These are phyloP conservation scores for Zelostemma sp. DNA, from an alignment of 1,140 invertebrate genomes.

Conservation along the genomic window DNA sequence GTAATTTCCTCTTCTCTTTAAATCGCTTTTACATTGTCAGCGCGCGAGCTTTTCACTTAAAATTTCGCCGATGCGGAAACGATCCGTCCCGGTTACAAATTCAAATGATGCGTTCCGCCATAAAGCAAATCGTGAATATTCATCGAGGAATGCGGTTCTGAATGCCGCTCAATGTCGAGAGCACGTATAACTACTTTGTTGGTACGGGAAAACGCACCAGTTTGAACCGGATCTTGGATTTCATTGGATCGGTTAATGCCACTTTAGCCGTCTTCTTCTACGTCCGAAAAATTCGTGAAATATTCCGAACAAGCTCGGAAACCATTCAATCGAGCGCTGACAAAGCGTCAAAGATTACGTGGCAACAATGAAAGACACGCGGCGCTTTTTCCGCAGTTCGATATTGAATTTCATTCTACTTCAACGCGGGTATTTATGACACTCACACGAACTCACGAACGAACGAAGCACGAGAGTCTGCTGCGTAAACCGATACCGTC, in stretches of 20 bases:
- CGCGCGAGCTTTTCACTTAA: too few relatives aligned
- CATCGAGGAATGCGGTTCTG: constrained; percentile 13
- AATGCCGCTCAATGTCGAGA: background rate
- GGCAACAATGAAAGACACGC: too few relatives aligned
- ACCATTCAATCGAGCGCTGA: too few relatives aligned
- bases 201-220: background rate
- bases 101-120: constrained; percentile 31
- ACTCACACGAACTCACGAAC: background rate
- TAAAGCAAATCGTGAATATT: constrained; percentile 37
- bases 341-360: too few relatives aligned
- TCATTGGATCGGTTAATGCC: too few relatives aligned
- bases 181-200: background rate
- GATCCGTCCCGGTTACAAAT: constrained; percentile 35
- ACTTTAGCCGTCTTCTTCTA: too few relatives aligned
- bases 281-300: too few relatives aligned
- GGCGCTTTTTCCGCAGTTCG: constrained; percentile 3
- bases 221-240: background rate
- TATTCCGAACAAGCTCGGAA: too few relatives aligned
- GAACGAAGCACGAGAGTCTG: constrained; percentile 8
- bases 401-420: constrained; percentile 13
- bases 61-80: too few relatives aligned
- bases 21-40: background rate
- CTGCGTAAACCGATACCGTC: constrained; percentile 10
- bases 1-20: background rate
- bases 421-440: constrained; percentile 8